These are phyloP conservation scores for Balearica regulorum DNA, from an alignment of 2,797 vertebrate species.

Conservation along the genomic window DNA sequence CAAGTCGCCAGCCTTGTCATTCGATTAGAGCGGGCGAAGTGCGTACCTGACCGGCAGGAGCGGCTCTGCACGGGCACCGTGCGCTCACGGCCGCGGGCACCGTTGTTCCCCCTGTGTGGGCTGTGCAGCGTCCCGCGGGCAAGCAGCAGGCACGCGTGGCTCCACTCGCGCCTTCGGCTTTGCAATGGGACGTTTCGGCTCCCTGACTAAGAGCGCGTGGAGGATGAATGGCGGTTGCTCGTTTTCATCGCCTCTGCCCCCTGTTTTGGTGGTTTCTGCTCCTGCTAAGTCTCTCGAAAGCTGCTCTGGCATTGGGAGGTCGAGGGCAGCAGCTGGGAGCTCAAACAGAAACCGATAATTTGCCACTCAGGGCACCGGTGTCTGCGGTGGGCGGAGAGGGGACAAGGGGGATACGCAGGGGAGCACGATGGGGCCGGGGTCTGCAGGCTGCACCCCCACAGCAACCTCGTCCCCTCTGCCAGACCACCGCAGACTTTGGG, in stretches of 20 bases:
- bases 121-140: rapidly evolving
- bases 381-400: neutral
- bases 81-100: too few species aligned
- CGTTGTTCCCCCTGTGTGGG: rapidly evolving
- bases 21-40: neutral
- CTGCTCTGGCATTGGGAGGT: neutral
- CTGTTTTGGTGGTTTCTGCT: neutral
- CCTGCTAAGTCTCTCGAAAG: neutral
- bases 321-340: neutral
- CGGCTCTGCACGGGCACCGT: neutral
- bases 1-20: rapidly evolving
- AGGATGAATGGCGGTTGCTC: neutral
- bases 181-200: neutral
- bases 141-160: rapidly evolving
- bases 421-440: rapidly evolving
- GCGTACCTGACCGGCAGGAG: neutral
- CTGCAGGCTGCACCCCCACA: neutral
- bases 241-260: neutral
- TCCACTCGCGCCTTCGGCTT: rapidly evolving
- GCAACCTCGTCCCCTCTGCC: rapidly evolving
- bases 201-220: neutral
- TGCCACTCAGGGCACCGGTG: neutral
- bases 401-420: neutral
- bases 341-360: neutral
- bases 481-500: rapidly evolving